Evolutionary conservation across 2,797 vertebrate species (phyloP).

Genomic region (Aratinga solstitialis): DNA sequence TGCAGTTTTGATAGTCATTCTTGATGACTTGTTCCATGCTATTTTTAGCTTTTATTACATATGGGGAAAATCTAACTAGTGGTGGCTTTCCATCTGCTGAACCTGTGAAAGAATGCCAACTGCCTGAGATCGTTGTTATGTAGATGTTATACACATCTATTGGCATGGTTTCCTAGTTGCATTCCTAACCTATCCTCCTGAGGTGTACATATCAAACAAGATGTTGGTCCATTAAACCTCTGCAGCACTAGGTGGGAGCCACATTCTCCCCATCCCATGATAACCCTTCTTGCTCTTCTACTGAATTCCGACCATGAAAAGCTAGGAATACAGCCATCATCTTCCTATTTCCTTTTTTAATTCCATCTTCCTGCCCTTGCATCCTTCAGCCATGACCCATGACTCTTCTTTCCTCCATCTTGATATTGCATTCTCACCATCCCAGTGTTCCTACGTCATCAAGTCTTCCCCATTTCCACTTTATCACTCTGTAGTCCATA

Average conservation of each 20-base stretch:
- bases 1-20: neutral
- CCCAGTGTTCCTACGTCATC: neutral
- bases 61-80: neutral
- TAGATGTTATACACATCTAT: neutral
- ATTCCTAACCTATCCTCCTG: neutral
- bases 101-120: neutral
- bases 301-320: neutral
- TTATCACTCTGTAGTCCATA: no score
- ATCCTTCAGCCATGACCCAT: neutral
- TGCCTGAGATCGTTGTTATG: neutral
- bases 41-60: neutral
- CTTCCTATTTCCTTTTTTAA: neutral
- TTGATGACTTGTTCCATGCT: neutral
- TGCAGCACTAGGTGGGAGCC: neutral
- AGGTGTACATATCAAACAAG: rapidly evolving
- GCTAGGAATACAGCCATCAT: rapidly evolving
- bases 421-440: neutral
- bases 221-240: neutral
- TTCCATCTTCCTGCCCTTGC: neutral
- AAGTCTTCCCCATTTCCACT: neutral
- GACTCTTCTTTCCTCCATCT: neutral
- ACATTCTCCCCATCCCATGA: neutral
- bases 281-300: neutral
- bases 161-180: neutral
- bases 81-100: neutral